Evolutionary conservation across 2,797 vertebrate species (phyloP), one percentile per base, ranked within the genome.

Genomic region (Ptychadena robeensis): DNA sequence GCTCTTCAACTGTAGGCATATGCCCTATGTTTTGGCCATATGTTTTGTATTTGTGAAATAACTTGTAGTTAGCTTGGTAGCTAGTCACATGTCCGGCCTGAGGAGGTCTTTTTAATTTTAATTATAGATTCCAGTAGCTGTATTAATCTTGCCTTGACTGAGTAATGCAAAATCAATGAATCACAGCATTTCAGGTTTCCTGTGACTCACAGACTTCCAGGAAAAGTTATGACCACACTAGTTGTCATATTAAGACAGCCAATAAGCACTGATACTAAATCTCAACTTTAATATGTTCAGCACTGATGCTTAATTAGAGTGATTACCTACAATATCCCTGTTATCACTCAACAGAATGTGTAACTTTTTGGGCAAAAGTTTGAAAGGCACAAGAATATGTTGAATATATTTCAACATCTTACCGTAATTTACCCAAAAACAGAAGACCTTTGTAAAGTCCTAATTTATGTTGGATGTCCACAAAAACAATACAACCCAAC

Each of bases 131-230:
- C 59, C 59, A 61, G 25, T 61, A 15, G n/a, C 53, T 61, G n/a
- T 61, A 61, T 27, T 61, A 28, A 61, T 28, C 59, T 9, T 11
- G 6, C 18, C 18, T 53, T 53, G 14, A 15, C 40, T n/a, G 22
- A 53, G 59, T 61, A 25, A 25, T 61, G 59, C 28, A 27, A 75
- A 70, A 63, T 14, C 53, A 57, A 25, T 79, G 67, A 80, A 38
- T 80, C 32, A 80, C 9, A 61, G 37, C 6, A 38, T 11, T n/a
- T 38, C 9, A 61, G 59, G n/a, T 30, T 79, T 79, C 66, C 66
- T 59, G 53, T 80, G 77, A 70, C 67, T 70, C 77, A 63, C 44
- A 28, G 18, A 69, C 34, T 80, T 80, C 77, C 77, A 70, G 67
- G 77, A 80, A 61, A 80, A 53, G 65, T 31, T 70, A 9, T 69